Evolutionary conservation across 1,140 invertebrate species (phyloP), one percentile per base, ranked within the genome.

Genomic region (Propsilocerus akamusi): DNA sequence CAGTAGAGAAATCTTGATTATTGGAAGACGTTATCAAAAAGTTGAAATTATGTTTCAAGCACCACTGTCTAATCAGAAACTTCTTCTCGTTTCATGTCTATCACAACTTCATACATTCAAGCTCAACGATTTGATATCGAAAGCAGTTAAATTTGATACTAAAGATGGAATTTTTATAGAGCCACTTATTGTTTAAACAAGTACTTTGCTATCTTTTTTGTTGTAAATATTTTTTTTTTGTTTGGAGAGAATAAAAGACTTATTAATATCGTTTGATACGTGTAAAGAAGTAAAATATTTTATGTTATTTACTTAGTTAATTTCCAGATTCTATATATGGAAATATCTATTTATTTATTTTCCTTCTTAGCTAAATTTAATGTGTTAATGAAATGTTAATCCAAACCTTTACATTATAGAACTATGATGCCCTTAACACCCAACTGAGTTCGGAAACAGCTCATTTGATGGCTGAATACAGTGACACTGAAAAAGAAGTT

Each of bases 401-500:
- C n/a, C n/a, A 30, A 30, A 30, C n/a, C 28, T 30, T 8, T n/a
- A 22, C 3, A 20, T 48, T 28, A 14, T 26, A 52, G 51, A 41
- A 5, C 5, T 52, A 49, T 30, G 26, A 49, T 46, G 26, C 48
- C 2, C 12, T 52, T 3, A 34, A 46, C 23, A 26, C 51, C 11
- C 26, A 26, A 41, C 22, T 52, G 14, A 46, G 14, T 25, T 24
- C 51, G 14, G 51, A 52, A 52, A 8, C 10, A 6, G 25, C 32
- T 12, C 4, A 24, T 8, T 17, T 49, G 2, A 24, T 49, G 14
- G 34, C 14, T 48, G 48, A 52, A 23, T 23, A 28, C 11, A 22
- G 12, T 12, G 51, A 52, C 41, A 49, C 34, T 26, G 51, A 52
- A 32, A 52, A 26, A 22, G 24, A 28, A 20, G 22, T 52, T 1